These are phyloP conservation scores for Caenorhabditis angaria DNA, from an alignment of 2,888 invertebrate species.

Conservation along the genomic window DNA sequence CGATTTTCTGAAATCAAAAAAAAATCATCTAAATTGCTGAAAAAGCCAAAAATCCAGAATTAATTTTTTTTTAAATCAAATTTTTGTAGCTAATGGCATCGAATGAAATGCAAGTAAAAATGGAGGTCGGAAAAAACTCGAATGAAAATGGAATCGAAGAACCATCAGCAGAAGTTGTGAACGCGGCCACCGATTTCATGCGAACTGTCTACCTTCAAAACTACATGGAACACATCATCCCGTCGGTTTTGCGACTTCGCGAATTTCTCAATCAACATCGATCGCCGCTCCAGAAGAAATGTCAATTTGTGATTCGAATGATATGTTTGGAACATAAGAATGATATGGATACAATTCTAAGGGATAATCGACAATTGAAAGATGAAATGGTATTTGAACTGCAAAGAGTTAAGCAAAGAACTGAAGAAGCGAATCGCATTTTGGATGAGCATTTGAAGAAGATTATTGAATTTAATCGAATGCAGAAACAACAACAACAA, in stretches of 20 bases:
- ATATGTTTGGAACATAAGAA: conserved; percentile 34
- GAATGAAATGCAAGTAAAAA: conserved; percentile 40
- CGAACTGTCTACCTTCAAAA: conserved; percentile 27
- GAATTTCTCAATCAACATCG: conserved; percentile 30
- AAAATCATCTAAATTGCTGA: not conserved
- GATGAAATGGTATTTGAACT: conserved; percentile 38
- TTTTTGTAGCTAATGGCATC: conserved; percentile 33
- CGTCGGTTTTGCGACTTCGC: conserved; percentile 20
- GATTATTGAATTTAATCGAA: conserved; percentile 16
- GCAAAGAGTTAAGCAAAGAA: conserved; percentile 28
- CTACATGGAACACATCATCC: conserved; percentile 32
- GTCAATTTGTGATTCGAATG: conserved; percentile 26
- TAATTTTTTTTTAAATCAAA: too few species aligned
- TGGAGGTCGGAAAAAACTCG: conserved; percentile 28
- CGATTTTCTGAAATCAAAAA: not conserved
- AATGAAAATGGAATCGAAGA: conserved; percentile 33
- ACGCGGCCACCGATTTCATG: conserved; percentile 26
- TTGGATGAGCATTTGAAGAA: conserved; percentile 25
- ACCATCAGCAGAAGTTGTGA: conserved; percentile 17
- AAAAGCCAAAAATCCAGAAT: too few species aligned
- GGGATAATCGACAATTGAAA: conserved; percentile 31
- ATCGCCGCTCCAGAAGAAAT: conserved; percentile 34
- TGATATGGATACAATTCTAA: conserved; percentile 29
- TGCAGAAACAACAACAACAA: conserved; percentile 11
- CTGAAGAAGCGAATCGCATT: conserved; percentile 31